Percentiles rank a stretch among this genome's conserved stretches.
Conservation (phyloP, 2,888 invertebrate species). For the Tachina grossa region DNA sequence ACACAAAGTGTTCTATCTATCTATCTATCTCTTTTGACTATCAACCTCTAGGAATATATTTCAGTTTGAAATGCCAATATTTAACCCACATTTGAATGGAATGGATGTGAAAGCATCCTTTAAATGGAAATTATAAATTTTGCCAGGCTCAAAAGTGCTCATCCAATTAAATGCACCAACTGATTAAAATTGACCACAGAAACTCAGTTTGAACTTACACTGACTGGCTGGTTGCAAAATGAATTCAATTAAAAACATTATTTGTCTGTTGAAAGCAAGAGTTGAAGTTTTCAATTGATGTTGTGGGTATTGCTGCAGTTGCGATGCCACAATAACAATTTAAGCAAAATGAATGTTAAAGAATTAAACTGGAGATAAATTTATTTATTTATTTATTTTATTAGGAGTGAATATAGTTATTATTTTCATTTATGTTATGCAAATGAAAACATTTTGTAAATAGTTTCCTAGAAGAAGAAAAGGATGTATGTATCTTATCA, state of each 20-base stretch:
- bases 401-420: neutral
- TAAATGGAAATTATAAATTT: neutral
- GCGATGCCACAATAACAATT: constrained; percentile 20
- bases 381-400: no score
- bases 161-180: neutral
- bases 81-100: neutral
- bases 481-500: neutral
- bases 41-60: no score
- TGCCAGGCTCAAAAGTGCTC: neutral
- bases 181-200: constrained; percentile 5
- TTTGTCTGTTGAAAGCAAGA: constrained; percentile 4
- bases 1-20: no score
- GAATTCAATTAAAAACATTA: constrained; percentile 37
- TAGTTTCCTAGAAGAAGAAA: constrained; percentile 1
- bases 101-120: neutral
- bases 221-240: neutral
- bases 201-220: neutral
- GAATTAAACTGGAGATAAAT: constrained; percentile 1
- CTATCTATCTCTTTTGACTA: no score
- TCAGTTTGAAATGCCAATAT: neutral
- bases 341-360: neutral
- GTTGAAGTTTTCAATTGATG: constrained; percentile 27
- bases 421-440: neutral
- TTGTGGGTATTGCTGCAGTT: constrained; percentile 20
- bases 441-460: constrained; percentile 7